A percentile compares a stretch with the other conserved stretches of the same genome.
Evolutionary conservation across 2,888 invertebrate genomes (phyloP).

Genomic region (Platerodrilus igneus): DNA sequence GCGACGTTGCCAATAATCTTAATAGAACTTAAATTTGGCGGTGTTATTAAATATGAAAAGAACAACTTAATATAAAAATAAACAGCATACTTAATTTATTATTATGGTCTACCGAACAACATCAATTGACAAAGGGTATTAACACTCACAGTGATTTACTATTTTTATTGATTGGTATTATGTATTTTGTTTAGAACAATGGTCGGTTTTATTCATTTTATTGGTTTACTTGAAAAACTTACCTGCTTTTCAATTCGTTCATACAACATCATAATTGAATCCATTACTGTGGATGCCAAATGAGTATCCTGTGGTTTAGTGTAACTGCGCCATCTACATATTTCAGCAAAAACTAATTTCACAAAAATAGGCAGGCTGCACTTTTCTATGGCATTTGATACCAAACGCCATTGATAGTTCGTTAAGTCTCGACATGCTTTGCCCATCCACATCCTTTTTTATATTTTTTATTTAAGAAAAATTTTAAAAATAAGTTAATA

Average conservation of each 20-base stretch:
- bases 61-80: no score
- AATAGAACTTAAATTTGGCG: no score
- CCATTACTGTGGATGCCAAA: constrained; percentile 92
- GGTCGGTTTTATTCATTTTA: not conserved
- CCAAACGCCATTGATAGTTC: constrained; percentile 91
- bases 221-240: no score
- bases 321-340: constrained; percentile 95
- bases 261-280: constrained; percentile 94
- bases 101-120: no score
- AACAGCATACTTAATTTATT: no score
- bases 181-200: not conserved
- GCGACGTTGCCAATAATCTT: no score
- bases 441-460: constrained; percentile 86
- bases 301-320: constrained; percentile 90
- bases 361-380: constrained; percentile 96
- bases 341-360: constrained; percentile 95
- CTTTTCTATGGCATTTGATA: constrained; percentile 86
- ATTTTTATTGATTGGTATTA: no score
- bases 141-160: no score
- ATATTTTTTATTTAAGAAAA: not conserved
- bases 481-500: constrained; percentile 10
- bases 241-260: constrained; percentile 92
- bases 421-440: constrained; percentile 82
- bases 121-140: no score
- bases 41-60: no score